These are phyloP conservation scores for Microtus ochrogaster DNA, from an alignment of 2,113 vertebrate genomes.

Conservation along the genomic window DNA sequence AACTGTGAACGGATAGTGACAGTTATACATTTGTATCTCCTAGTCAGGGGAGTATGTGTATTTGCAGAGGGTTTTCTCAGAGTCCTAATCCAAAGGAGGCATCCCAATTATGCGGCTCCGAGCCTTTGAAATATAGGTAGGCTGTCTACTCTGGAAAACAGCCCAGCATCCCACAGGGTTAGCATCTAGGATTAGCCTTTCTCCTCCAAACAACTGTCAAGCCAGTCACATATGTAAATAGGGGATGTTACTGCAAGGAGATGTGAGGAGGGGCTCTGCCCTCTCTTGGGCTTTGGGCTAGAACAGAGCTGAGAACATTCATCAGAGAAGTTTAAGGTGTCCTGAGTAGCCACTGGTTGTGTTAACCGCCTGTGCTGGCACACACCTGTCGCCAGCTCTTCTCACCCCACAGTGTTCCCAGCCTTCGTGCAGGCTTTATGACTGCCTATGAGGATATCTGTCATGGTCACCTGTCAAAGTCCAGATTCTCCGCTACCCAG, in stretches of 20 bases:
- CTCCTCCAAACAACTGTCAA: not conserved
- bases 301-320: slow-evolving; percentile 26
- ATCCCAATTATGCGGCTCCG: slow-evolving; percentile 6
- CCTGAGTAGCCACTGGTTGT: too few species aligned
- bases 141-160: slow-evolving; percentile 46
- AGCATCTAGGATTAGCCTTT: slow-evolving; percentile 13
- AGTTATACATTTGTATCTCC: not conserved
- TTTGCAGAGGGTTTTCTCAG: slow-evolving; percentile 32
- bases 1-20: not conserved
- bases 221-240: not conserved
- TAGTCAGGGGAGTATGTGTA: slow-evolving; percentile 14
- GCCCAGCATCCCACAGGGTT: slow-evolving; percentile 21
- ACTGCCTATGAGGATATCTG: not conserved
- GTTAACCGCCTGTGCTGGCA: too few species aligned
- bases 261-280: not conserved
- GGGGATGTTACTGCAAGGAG: not conserved
- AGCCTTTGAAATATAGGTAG: slow-evolving; percentile 44
- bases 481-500: not conserved
- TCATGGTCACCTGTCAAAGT: not conserved
- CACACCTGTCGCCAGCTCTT: not conserved
- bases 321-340: not conserved
- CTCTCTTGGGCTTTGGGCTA: not conserved
- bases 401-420: not conserved
- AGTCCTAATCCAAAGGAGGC: slow-evolving; percentile 23
- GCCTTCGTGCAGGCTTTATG: not conserved